These are phyloP conservation scores for Syrmaticus mikado DNA, from an alignment of 2,113 vertebrate species.

Conservation along the genomic window DNA sequence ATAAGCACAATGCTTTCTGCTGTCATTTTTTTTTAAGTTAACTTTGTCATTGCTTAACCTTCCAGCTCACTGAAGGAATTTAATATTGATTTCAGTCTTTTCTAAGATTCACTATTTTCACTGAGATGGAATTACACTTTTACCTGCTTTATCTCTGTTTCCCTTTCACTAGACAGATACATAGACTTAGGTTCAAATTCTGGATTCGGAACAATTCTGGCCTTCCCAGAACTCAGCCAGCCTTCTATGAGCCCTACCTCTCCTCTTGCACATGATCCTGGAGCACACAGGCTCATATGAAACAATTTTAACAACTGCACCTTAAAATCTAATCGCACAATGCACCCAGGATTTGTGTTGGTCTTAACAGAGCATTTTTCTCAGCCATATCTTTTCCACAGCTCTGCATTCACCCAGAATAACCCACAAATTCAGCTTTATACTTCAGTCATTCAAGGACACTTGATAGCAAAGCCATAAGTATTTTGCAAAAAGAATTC, in stretches of 20 bases:
- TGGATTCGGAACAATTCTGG: background rate
- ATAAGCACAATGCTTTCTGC: background rate
- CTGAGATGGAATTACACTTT: background rate
- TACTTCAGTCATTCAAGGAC: conserved; percentile 32
- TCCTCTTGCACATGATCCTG: background rate
- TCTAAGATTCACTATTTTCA: background rate
- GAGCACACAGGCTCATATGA: background rate
- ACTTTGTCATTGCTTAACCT: background rate
- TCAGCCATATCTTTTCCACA: background rate
- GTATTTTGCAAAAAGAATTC: conserved; percentile 41
- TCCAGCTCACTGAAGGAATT: background rate
- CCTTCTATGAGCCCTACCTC: background rate
- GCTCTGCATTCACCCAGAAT: conserved; percentile 13
- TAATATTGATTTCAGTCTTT: background rate
- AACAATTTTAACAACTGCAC: background rate
- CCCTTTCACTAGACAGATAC: background rate
- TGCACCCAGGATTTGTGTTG: background rate
- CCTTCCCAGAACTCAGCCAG: background rate
- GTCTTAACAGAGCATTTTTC: background rate
- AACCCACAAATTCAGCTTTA: background rate
- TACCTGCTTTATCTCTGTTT: background rate
- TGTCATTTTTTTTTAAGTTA: background rate
- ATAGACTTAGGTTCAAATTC: background rate
- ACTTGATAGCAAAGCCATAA: conserved; percentile 35
- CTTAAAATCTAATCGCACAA: background rate